Evolutionary conservation across 1,140 invertebrate species (phyloP).

Genomic region (Drosophila rhopaloa): DNA sequence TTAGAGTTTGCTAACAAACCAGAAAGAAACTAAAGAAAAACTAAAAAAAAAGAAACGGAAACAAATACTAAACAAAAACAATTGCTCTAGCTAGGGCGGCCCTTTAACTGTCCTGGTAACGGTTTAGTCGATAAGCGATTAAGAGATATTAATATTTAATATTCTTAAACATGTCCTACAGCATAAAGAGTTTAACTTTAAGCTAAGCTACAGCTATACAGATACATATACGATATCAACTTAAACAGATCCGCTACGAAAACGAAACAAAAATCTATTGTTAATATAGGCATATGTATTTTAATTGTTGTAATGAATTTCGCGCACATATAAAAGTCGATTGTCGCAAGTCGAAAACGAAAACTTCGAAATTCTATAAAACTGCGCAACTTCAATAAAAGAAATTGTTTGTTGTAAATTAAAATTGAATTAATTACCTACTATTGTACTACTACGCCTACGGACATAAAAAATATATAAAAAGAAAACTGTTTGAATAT

Average conservation of each 20-base stretch:
- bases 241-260: constrained; percentile 35
- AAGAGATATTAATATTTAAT: constrained; percentile 83
- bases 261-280: constrained; percentile 44
- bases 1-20: constrained; percentile 30
- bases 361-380: constrained; percentile 35
- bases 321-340: constrained; percentile 25
- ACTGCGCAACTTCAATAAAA: constrained; percentile 29
- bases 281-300: constrained; percentile 59
- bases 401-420: constrained; percentile 77
- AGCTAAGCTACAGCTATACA: constrained; percentile 43
- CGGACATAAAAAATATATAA: constrained; percentile 41
- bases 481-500: constrained; percentile 46
- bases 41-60: constrained; percentile 14
- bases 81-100: constrained; percentile 28
- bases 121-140: constrained; percentile 36
- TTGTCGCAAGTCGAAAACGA: constrained; percentile 10
- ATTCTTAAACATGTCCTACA: constrained; percentile 77
- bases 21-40: constrained; percentile 34
- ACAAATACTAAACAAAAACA: constrained; percentile 22
- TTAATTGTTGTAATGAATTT: constrained; percentile 63
- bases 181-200: constrained; percentile 74
- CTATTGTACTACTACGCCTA: constrained; percentile 40
- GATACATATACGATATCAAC: constrained; percentile 39
- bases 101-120: constrained; percentile 20
- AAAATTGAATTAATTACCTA: constrained; percentile 69